Evolutionary conservation across 2,797 vertebrate species (phyloP).

Genomic region (Coreius guichenoti): DNA sequence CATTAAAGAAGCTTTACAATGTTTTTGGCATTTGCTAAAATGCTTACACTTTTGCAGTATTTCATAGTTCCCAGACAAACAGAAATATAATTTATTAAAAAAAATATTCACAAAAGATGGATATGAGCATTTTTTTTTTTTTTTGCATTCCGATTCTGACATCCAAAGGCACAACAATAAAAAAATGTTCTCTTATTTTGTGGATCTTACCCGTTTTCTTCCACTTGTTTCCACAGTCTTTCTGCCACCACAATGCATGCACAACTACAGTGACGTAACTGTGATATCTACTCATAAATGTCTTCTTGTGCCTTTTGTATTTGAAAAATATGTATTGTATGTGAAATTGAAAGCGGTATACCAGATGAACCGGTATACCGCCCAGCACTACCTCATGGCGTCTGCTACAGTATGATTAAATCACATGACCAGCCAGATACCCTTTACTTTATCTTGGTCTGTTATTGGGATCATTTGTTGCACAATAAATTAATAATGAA

Average conservation of each 20-base stretch:
- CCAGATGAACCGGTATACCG: too few relatives aligned
- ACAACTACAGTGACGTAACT: too few relatives aligned
- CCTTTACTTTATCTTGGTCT: not conserved
- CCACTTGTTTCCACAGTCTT: too few relatives aligned
- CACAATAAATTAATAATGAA: not conserved
- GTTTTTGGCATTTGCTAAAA: not conserved
- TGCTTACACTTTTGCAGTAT: not conserved
- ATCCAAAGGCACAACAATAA: too few relatives aligned
- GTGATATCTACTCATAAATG: too few relatives aligned
- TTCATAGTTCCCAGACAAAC: not conserved
- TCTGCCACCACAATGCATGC: too few relatives aligned
- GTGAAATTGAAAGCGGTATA: too few relatives aligned
- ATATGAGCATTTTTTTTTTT: not conserved
- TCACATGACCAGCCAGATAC: not conserved
- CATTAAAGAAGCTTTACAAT: not conserved
- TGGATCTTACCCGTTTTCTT: too few relatives aligned
- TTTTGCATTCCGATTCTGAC: too few relatives aligned
- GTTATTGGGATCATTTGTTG: not conserved
- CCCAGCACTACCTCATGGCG: not conserved
- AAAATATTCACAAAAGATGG: not conserved
- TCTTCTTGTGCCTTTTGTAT: too few relatives aligned
- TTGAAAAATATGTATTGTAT: too few relatives aligned
- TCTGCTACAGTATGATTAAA: not conserved
- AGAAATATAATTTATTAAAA: not conserved
- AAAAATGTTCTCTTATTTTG: too few relatives aligned